Conservation (phyloP, 2,888 invertebrate genomes). For the Eledona agricola region DNA sequence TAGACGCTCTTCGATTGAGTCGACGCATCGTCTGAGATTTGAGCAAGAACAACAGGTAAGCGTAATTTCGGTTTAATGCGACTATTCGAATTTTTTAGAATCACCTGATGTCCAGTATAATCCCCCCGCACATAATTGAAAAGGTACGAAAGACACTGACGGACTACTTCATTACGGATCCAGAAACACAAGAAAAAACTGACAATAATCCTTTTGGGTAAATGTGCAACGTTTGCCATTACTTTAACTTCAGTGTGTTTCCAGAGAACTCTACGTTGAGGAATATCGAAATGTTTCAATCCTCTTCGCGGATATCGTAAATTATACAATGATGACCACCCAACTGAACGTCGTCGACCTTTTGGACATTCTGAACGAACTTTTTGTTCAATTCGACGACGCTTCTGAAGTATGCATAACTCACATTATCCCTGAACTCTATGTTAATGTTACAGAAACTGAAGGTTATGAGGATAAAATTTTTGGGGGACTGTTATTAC, state of each 20-base stretch:
- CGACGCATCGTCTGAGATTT: constrained; percentile 80
- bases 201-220: constrained; percentile 60
- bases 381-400: constrained; percentile 91
- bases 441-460: constrained; percentile 70
- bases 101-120: constrained; percentile 83
- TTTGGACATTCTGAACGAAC: constrained; percentile 87
- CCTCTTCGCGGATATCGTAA: constrained; percentile 92
- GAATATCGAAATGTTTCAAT: constrained; percentile 89
- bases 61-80: constrained; percentile 13
- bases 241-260: constrained; percentile 49
- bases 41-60: constrained; percentile 86
- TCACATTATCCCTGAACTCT: background rate
- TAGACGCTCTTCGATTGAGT: constrained; percentile 85
- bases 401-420: constrained; percentile 76
- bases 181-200: constrained; percentile 13
- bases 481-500: constrained; percentile 94
- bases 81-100: constrained; percentile 68
- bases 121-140: constrained; percentile 84
- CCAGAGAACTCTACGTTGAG: constrained; percentile 86
- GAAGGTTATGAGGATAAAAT: constrained; percentile 86
- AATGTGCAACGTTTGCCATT: constrained; percentile 27
- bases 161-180: background rate
- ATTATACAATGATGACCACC: constrained; percentile 89
- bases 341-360: constrained; percentile 78
- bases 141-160: constrained; percentile 63